A percentile compares a stretch with the other conserved stretches of the same genome.
Evolutionary conservation across 2,888 invertebrate species (phyloP).

Genomic region (Oscheius sp.): DNA sequence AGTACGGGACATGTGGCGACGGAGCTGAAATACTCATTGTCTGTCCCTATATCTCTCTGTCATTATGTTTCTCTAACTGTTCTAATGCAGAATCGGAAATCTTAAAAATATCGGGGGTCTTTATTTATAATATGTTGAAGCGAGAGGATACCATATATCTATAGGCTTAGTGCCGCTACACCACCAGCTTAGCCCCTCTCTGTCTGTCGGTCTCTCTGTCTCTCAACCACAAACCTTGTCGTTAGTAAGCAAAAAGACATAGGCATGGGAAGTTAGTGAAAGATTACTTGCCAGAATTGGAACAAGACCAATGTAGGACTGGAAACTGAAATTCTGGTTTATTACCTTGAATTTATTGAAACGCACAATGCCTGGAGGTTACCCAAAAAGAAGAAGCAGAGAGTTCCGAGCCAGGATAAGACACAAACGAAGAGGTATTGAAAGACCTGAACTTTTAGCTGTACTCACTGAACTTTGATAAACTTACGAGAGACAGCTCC

Average conservation of each 20-base stretch:
- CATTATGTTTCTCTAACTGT: too few relatives aligned
- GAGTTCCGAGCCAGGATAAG: constrained; percentile 1
- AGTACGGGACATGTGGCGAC: too few relatives aligned
- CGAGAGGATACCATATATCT: too few relatives aligned
- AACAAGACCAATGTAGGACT: constrained; percentile 12
- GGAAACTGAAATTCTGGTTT: constrained; percentile 6
- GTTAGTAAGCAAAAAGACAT: constrained; percentile 16
- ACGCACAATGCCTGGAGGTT: constrained; percentile 3
- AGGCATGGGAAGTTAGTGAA: constrained; percentile 17
- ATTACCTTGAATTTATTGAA: not conserved
- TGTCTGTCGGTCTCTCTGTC: not conserved
- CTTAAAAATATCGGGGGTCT: too few relatives aligned
- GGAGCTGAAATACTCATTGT: too few relatives aligned
- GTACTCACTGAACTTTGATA: not conserved
- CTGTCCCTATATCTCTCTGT: too few relatives aligned
- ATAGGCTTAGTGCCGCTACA: too few relatives aligned
- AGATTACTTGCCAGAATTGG: constrained; percentile 18
- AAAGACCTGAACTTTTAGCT: constrained; percentile 7
- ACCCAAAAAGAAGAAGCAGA: constrained; percentile 20
- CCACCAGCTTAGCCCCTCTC: too few relatives aligned
- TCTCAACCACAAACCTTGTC: not conserved
- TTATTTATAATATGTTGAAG: too few relatives aligned
- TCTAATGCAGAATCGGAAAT: too few relatives aligned
- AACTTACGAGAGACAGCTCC: not conserved
- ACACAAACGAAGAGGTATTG: constrained; percentile 26